Conservation (phyloP, 2,888 invertebrate species). For the Aradus depressus region DNA sequence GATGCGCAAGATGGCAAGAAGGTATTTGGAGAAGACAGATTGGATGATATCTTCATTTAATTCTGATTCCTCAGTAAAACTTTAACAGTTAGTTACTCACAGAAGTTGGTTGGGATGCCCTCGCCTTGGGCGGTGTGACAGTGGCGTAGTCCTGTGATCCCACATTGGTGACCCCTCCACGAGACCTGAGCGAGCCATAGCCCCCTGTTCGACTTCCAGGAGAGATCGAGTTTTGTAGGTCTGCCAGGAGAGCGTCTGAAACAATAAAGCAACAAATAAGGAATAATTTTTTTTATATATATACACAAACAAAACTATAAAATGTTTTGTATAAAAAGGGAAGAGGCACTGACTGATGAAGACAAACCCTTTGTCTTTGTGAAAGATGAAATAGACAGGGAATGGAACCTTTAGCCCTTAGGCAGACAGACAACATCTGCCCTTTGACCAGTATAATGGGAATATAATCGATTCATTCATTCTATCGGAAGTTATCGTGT, state of each 20-base stretch:
- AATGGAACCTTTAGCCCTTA: no score
- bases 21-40: no score
- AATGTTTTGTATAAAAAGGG: background rate
- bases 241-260: slow-evolving; percentile 87
- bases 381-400: no score
- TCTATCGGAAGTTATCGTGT: no score
- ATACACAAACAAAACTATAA: background rate
- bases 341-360: background rate
- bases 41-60: no score
- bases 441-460: no score
- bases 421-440: no score
- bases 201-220: slow-evolving; percentile 46
- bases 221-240: slow-evolving; percentile 88
- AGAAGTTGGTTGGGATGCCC: slow-evolving; percentile 37
- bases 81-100: no score
- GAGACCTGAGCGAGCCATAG: slow-evolving; percentile 68
- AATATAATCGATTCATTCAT: no score
- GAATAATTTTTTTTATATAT: slow-evolving; percentile 1
- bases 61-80: no score
- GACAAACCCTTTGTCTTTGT: background rate
- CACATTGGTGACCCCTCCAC: slow-evolving; percentile 30
- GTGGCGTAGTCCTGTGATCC: slow-evolving; percentile 30
- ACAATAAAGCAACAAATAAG: slow-evolving; percentile 30
- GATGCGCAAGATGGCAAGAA: no score
- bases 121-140: slow-evolving; percentile 32